Evolutionary conservation across 2,888 invertebrate genomes (phyloP).

Genomic region (Litoditis marina): DNA sequence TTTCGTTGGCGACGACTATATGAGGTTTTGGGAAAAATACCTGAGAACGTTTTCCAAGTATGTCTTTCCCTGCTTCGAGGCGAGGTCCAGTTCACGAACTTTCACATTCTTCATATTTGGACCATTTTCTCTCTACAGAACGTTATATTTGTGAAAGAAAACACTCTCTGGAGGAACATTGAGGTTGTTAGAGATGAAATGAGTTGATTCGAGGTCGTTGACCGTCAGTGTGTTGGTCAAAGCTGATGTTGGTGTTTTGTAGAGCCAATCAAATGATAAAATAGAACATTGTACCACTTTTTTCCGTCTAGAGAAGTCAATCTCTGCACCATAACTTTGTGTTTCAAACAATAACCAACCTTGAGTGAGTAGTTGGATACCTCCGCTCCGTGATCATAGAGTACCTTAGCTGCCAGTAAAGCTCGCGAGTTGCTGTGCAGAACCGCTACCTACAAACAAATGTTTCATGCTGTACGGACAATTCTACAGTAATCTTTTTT

Average conservation of each 20-base stretch:
- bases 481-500: too few relatives aligned
- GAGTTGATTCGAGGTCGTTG: too few relatives aligned
- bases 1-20: too few relatives aligned
- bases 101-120: conserved; percentile 8
- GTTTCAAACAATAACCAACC: not conserved
- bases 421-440: conserved; percentile 11
- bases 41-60: conserved; percentile 17
- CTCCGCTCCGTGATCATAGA: conserved; percentile 14
- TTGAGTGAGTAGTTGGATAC: conserved; percentile 18
- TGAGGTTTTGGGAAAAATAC: too few relatives aligned
- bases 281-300: too few relatives aligned
- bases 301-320: not conserved
- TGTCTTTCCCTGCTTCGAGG: conserved; percentile 6
- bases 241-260: too few relatives aligned
- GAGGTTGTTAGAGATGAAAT: too few relatives aligned
- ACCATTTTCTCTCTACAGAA: conserved; percentile 5
- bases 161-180: too few relatives aligned
- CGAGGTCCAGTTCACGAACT: conserved; percentile 11
- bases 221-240: too few relatives aligned
- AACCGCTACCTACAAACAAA: conserved; percentile 8
- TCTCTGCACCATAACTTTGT: not conserved
- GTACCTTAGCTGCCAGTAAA: conserved; percentile 13
- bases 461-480: not conserved
- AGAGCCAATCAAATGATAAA: too few relatives aligned
- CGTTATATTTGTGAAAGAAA: not conserved